A percentile compares a stretch with the other conserved stretches of the same genome.
Evolutionary conservation across 2,797 vertebrate genomes (phyloP).

Genomic region (Muscicapa striata): DNA sequence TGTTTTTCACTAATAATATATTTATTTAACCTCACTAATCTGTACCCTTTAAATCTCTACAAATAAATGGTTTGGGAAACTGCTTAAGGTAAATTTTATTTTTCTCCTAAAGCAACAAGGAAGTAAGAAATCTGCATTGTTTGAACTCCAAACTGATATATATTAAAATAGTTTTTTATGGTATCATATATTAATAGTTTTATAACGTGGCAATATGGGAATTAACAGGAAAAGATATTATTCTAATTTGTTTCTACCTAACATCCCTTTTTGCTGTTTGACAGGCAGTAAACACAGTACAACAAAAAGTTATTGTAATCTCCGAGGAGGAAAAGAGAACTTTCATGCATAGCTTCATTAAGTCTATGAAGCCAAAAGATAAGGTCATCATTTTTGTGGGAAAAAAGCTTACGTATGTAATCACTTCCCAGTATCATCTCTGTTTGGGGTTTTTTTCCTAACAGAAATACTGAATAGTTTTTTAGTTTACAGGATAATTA

Average conservation of each 20-base stretch:
- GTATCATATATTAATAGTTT: background rate
- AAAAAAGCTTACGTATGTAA: slow-evolving; percentile 88
- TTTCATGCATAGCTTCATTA: slow-evolving; percentile 85
- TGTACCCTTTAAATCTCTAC: background rate
- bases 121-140: background rate
- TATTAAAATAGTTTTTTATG: background rate
- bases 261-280: background rate
- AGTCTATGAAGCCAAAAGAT: slow-evolving; percentile 86
- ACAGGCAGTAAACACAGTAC: slow-evolving; percentile 90
- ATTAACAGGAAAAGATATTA: background rate
- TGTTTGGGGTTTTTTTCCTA: background rate
- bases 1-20: background rate
- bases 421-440: background rate
- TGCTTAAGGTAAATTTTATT: background rate
- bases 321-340: slow-evolving; percentile 89
- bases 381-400: slow-evolving; percentile 96
- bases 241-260: background rate
- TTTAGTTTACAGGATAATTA: background rate
- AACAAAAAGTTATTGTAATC: slow-evolving; percentile 88
- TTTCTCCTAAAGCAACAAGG: background rate
- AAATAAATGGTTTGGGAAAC: background rate
- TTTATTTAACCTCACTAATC: background rate
- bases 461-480: background rate
- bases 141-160: background rate
- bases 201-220: background rate